Evolutionary conservation across 2,113 vertebrate genomes (phyloP).

Genomic region (Electrona antarctica): DNA sequence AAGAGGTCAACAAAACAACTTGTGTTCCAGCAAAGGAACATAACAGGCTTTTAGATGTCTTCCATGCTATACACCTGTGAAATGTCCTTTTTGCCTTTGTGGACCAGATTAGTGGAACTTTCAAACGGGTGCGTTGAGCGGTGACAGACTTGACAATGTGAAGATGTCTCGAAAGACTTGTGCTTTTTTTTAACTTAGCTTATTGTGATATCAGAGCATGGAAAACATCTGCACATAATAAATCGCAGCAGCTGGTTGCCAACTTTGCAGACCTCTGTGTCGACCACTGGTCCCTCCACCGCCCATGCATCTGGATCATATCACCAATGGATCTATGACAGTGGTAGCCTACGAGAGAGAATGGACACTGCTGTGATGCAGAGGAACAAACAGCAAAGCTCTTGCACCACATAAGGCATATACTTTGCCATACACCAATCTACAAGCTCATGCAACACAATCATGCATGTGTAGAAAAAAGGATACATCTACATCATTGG

Average conservation of each 20-base stretch:
- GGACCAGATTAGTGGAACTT: neutral
- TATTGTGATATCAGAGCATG: constrained; percentile 1
- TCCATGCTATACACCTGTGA: neutral
- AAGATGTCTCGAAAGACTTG: neutral
- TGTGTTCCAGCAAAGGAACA: neutral
- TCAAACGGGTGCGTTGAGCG: neutral
- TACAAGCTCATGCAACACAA: neutral
- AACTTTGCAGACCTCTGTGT: constrained; percentile 1
- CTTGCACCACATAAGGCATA: neutral
- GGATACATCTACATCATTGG: too few relatives aligned
- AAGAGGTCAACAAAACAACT: neutral
- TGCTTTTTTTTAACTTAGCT: neutral
- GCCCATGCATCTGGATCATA: constrained; percentile 24
- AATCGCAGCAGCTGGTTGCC: constrained; percentile 20
- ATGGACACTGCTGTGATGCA: constrained; percentile 5
- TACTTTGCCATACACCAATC: neutral
- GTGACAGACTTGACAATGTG: neutral
- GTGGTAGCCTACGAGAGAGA: neutral
- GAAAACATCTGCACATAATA: constrained; percentile 19
- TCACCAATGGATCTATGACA: constrained; percentile 22
- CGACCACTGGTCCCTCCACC: constrained; percentile 5
- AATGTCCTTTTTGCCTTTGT: neutral
- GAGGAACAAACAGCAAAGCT: constrained; percentile 5
- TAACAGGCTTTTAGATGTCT: neutral
- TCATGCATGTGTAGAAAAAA: too few relatives aligned